Base-by-base conservation (phyloP, 2,797 vertebrate species). In the Enteromius anoplus region DNA sequence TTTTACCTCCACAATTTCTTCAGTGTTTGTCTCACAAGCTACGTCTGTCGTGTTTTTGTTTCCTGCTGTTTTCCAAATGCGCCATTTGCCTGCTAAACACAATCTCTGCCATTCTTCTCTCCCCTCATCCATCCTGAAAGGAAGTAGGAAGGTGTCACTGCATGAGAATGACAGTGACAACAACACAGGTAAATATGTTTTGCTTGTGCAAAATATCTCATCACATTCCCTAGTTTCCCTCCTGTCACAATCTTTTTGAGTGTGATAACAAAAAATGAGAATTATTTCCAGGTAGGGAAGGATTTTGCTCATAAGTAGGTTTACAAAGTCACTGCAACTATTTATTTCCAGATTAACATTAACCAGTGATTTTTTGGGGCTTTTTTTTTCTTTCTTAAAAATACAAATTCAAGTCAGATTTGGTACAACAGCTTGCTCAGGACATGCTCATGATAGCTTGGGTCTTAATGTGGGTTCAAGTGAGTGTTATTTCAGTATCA, bases 141-240 rank as follows among this genome's bases (percentile, higher is more conserved):
- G 60, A 49, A 62, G 77, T 84, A 72, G 75, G 42, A 79, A 76
- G n/a, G 23, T 82, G 82, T 85, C 85, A 77, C 79, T 58, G 47
- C 76, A 75, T 45, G 80, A 62, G 73, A 82, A 69, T 77, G 84
- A 81, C 79, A 77, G 82, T 77, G 80, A 82, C 69, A 75, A 58
- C 58, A 62, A 72, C 55, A 37, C 55, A 84, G 85, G 76, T 86
- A 78, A 77, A 80, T 82, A 75, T 75, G 84, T 84, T 66, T 79
- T 86, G 55, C 80, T 87, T 76, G 78, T 69, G 62, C 42, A 19
- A 76, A 82, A 77, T 49, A 72, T 83, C 72, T 82, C 51, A 75
- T 82, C 76, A 51, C 70, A 80, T 75, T 84, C 80, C 72, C 80
- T 49, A 58, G 65, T 65, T 75, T 65, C 80, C 29, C 75, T 78